These are phyloP conservation scores for Triplophysa siluroides DNA, from an alignment of 2,113 vertebrate genomes.

Conservation along the genomic window DNA sequence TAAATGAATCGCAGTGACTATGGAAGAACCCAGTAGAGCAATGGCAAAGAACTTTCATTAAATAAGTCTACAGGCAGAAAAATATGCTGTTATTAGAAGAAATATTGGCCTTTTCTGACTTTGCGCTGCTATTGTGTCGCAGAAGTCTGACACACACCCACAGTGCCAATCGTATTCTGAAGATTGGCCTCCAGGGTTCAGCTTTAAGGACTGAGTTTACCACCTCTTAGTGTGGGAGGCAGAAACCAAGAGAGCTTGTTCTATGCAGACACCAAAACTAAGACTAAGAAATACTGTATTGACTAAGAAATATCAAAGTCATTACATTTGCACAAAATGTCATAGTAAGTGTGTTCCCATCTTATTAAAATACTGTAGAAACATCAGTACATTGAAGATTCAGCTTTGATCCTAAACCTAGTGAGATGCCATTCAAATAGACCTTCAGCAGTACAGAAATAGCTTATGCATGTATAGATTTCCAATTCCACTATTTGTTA, in stretches of 20 bases:
- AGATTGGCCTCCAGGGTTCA: not conserved
- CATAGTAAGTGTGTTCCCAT: not conserved
- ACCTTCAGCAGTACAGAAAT: no score
- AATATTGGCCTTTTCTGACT: constrained; percentile 11
- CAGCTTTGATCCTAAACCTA: no score
- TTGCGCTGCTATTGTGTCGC: constrained; percentile 19
- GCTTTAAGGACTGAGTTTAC: not conserved
- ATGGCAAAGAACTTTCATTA: constrained; percentile 7
- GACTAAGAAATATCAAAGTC: constrained; percentile 33
- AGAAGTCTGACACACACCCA: constrained; percentile 46
- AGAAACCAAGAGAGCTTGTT: constrained; percentile 4
- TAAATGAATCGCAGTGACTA: constrained; percentile 6
- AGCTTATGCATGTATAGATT: not conserved
- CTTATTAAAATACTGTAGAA: not conserved
- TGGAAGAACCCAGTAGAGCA: not conserved
- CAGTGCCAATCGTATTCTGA: constrained; percentile 12
- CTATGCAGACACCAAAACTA: not conserved
- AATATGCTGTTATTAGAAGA: constrained; percentile 10
- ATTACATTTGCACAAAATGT: constrained; percentile 21
- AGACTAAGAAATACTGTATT: not conserved
- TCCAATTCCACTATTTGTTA: not conserved
- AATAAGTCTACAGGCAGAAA: constrained; percentile 26
- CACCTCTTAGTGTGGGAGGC: constrained; percentile 3
- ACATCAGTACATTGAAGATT: not conserved
- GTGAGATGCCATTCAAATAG: no score